phyloP scores from a whole-genome alignment of 2,888 invertebrate genomes.

The Polymixis flavicincta region DNA sequence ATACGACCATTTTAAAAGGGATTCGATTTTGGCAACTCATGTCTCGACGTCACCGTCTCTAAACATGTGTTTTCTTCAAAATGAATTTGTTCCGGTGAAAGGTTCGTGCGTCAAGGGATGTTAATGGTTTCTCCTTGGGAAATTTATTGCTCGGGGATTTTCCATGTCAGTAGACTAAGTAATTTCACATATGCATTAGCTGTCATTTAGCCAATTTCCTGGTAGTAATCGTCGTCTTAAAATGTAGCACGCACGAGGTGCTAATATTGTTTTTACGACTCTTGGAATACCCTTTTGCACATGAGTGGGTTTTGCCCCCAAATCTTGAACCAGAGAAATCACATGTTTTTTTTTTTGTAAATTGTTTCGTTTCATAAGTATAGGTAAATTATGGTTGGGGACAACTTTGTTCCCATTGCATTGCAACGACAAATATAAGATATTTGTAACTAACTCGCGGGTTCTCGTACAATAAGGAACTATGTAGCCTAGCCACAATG shows the following conservation, averaged over 20 bases:
- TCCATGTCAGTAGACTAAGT: slow-evolving; percentile 41
- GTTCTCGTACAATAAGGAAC: background rate
- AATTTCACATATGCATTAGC: slow-evolving; percentile 25
- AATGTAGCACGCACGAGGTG: slow-evolving; percentile 20
- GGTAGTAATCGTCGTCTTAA: slow-evolving; percentile 26
- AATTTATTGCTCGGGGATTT: slow-evolving; percentile 35
- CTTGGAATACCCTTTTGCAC: background rate
- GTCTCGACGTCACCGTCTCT: slow-evolving; percentile 41
- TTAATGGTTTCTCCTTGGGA: slow-evolving; percentile 54
- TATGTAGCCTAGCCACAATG: too few relatives aligned
- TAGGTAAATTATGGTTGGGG: background rate
- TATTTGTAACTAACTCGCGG: background rate
- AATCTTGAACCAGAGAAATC: background rate
- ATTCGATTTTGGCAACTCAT: slow-evolving; percentile 64
- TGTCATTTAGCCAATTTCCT: slow-evolving; percentile 42
- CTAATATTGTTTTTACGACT: slow-evolving; percentile 14
- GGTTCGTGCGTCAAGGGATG: slow-evolving; percentile 55
- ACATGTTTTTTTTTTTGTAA: background rate
- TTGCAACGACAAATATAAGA: too few relatives aligned
- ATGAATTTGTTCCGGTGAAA: slow-evolving; percentile 46
- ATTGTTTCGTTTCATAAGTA: background rate
- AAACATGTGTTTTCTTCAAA: slow-evolving; percentile 53
- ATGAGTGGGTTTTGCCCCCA: slow-evolving; percentile 13
- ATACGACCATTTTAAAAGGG: slow-evolving; percentile 64
- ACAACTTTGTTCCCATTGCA: background rate